phyloP scores from a whole-genome alignment of 1,140 invertebrate genomes.

The Drosophila lacertosa region DNA sequence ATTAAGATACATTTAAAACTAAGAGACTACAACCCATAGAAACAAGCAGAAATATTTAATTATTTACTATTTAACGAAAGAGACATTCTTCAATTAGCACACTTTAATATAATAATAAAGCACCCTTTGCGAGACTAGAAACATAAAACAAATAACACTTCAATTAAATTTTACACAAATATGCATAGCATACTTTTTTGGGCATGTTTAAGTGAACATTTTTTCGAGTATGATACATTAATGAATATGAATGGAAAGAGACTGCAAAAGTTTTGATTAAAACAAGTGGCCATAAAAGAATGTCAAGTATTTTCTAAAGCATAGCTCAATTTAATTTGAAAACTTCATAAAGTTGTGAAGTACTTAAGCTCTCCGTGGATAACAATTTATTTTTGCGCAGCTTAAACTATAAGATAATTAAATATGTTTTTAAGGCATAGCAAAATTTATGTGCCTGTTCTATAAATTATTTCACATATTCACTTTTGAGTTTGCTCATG shows the following conservation, averaged over 20 bases:
- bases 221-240: neutral
- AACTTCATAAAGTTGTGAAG: neutral
- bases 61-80: too few relatives aligned
- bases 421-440: neutral
- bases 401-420: constrained; percentile 9
- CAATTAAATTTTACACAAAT: neutral
- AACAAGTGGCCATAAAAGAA: constrained; percentile 4
- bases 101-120: too few relatives aligned
- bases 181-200: constrained; percentile 2
- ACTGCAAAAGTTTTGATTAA: neutral
- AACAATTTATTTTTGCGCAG: neutral
- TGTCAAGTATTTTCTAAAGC: neutral
- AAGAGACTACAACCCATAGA: too few relatives aligned
- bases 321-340: neutral
- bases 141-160: neutral
- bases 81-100: too few relatives aligned
- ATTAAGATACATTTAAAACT: too few relatives aligned
- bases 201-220: neutral
- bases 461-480: too few relatives aligned
- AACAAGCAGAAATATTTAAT: too few relatives aligned
- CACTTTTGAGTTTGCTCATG: neutral
- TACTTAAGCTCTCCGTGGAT: neutral
- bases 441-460: neutral
- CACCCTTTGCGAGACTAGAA: neutral
- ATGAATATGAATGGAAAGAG: neutral